These are phyloP conservation scores for Limonius californicus DNA, from an alignment of 1,140 invertebrate species.

Conservation along the genomic window DNA sequence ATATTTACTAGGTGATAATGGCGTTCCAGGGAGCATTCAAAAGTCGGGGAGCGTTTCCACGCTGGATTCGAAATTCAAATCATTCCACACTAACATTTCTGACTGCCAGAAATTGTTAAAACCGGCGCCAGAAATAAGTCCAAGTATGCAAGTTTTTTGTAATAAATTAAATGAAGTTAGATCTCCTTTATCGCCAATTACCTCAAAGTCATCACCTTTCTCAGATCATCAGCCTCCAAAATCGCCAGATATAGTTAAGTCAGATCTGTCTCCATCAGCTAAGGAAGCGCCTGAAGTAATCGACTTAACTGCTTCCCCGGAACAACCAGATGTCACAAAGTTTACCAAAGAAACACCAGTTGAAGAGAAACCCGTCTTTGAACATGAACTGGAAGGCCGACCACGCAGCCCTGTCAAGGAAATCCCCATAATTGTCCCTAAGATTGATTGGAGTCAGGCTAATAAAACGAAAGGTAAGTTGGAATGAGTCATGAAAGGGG, in stretches of 20 bases:
- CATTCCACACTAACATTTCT: constrained; percentile 78
- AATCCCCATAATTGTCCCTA: constrained; percentile 59
- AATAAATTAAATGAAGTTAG: constrained; percentile 38
- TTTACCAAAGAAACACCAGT: constrained; percentile 34
- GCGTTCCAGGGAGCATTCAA: constrained; percentile 60
- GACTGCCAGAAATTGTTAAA: constrained; percentile 84
- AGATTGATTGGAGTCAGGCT: constrained; percentile 58
- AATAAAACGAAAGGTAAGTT: constrained; percentile 32
- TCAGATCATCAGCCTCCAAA: constrained; percentile 23
- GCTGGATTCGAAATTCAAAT: constrained; percentile 77
- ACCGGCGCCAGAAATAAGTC: constrained; percentile 70
- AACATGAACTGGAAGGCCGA: constrained; percentile 49
- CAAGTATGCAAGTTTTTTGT: constrained; percentile 68
- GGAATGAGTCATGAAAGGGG: too few species aligned
- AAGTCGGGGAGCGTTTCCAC: constrained; percentile 83
- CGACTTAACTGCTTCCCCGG: constrained; percentile 23
- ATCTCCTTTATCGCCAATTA: constrained; percentile 42
- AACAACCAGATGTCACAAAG: constrained; percentile 25
- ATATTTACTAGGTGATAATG: constrained; percentile 68
- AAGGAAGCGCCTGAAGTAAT: constrained; percentile 20
- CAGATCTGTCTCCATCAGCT: constrained; percentile 19
- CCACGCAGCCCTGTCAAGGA: constrained; percentile 59
- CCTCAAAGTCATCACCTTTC: constrained; percentile 15
- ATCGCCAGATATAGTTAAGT: background rate
- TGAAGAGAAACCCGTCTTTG: background rate